A percentile compares a stretch with the other conserved stretches of the same genome.
Evolutionary conservation across 2,888 invertebrate species (phyloP).

Genomic region (Meteorus colon): DNA sequence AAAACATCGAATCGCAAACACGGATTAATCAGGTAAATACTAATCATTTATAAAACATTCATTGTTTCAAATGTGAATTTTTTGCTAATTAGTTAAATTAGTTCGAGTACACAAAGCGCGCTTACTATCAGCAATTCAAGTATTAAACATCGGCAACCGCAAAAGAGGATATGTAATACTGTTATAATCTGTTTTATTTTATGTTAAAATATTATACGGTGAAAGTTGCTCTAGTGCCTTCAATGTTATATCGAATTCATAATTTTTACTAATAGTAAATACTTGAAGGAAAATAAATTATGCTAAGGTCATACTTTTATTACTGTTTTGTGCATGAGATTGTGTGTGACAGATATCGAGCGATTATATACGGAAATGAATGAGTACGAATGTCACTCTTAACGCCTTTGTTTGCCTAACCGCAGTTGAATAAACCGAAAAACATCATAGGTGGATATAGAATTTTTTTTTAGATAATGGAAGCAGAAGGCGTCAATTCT

Average conservation of each 20-base stretch:
- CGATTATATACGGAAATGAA: neutral
- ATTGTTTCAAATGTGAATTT: neutral
- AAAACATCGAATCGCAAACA: neutral
- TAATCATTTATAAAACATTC: conserved; percentile 7
- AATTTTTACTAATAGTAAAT: neutral
- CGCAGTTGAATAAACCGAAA: neutral
- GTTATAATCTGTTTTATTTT: neutral
- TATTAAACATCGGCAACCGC: neutral
- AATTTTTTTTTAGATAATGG: conserved; percentile 9
- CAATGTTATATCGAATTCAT: neutral
- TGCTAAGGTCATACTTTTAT: conserved; percentile 15
- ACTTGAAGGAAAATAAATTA: neutral
- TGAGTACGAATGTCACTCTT: neutral
- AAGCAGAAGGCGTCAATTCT: neutral
- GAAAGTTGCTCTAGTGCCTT: conserved; percentile 12
- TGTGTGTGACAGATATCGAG: neutral
- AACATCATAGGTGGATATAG: neutral
- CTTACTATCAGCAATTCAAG: neutral
- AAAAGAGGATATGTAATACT: neutral
- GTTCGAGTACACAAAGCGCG: neutral
- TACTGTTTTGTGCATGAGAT: neutral
- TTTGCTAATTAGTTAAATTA: neutral
- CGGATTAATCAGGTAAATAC: conserved; percentile 7
- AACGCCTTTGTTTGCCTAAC: neutral
- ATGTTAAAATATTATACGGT: neutral